These are phyloP conservation scores for Torymus aiolomorphi DNA, from an alignment of 2,888 invertebrate genomes.

Conservation along the genomic window DNA sequence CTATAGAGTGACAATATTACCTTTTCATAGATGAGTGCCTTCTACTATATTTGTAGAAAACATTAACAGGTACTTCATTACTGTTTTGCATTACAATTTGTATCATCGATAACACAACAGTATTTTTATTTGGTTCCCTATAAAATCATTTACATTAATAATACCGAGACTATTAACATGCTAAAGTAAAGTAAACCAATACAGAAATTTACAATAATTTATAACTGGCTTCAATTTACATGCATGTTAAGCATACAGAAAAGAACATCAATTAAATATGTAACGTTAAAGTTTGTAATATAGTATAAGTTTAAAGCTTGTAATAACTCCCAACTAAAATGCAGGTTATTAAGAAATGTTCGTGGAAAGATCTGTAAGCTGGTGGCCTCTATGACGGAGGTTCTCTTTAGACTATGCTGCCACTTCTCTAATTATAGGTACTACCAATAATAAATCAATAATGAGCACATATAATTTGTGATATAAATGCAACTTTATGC, in stretches of 20 bases:
- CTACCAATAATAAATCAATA: slow-evolving; percentile 70
- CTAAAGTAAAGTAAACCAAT: slow-evolving; percentile 30
- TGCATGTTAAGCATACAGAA: slow-evolving; percentile 51
- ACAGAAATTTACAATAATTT: slow-evolving; percentile 27
- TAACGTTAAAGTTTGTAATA: slow-evolving; percentile 48
- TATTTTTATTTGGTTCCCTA: slow-evolving; percentile 30
- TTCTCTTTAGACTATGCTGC: slow-evolving; percentile 84
- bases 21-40: neutral
- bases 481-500: slow-evolving; percentile 52
- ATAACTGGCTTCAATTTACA: slow-evolving; percentile 52
- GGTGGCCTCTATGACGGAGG: slow-evolving; percentile 83
- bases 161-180: slow-evolving; percentile 41
- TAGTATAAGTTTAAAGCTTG: slow-evolving; percentile 60
- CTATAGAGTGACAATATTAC: neutral
- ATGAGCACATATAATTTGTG: slow-evolving; percentile 63
- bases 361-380: slow-evolving; percentile 83
- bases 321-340: slow-evolving; percentile 73
- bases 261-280: slow-evolving; percentile 35
- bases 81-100: slow-evolving; percentile 35
- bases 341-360: slow-evolving; percentile 81
- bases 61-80: neutral
- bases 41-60: neutral
- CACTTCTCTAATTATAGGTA: slow-evolving; percentile 83
- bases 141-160: slow-evolving; percentile 27
- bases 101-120: slow-evolving; percentile 31